A percentile compares a stretch with the other conserved stretches of the same genome.
Conservation (phyloP, 2,888 invertebrate genomes). For the Pachydiplax longipennis region DNA sequence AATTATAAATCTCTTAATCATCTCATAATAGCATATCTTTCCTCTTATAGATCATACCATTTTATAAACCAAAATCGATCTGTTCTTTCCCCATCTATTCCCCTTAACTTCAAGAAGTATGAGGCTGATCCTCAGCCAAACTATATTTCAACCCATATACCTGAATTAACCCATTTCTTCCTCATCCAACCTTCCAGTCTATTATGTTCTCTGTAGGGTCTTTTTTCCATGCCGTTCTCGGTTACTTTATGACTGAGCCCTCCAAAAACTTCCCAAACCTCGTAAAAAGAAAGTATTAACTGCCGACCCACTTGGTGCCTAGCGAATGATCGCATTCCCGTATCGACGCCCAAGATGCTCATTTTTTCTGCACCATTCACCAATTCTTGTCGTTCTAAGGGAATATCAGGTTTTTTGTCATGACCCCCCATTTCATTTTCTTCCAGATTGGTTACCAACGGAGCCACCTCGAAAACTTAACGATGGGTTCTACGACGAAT, state of each 20-base stretch:
- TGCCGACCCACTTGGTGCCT: neutral
- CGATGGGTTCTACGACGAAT: conserved; percentile 9
- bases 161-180: neutral
- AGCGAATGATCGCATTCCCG: neutral
- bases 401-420: neutral
- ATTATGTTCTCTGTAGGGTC: neutral
- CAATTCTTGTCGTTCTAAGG: neutral
- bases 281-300: neutral
- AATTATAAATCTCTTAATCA: no score
- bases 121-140: neutral
- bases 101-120: no score
- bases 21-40: no score
- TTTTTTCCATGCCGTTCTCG: neutral
- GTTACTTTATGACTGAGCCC: neutral
- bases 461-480: conserved; percentile 5
- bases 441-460: conserved; percentile 17
- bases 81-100: no score
- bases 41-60: no score
- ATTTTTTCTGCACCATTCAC: neutral
- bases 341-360: neutral
- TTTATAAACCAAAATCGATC: no score
- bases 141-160: neutral
- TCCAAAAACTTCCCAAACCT: neutral
- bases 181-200: neutral
- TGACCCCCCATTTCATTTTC: neutral